Base-by-base conservation (phyloP, 1,140 invertebrate genomes). In the Aphaenogaster ashmeadi region DNA sequence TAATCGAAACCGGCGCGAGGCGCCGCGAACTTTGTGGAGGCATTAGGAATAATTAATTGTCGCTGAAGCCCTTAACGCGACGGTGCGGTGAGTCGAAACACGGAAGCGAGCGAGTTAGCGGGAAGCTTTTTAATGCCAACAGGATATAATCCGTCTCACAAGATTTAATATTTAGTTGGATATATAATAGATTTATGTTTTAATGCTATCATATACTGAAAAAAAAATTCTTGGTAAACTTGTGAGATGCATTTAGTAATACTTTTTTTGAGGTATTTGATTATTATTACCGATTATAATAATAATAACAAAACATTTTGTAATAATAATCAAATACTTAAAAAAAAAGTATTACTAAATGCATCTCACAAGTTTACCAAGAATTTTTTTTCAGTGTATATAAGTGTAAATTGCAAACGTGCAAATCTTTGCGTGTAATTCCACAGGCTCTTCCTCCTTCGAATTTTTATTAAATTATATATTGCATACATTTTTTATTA, bases 1-100 rank as follows among this genome's bases (percentile, higher is more conserved):
- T 91, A 88, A 90, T 90, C 69, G 56, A 86, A 38, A 71, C 66
- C 21, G 62, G 66, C 79, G 41, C 79, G 79, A 77, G 62, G 27
- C 84, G 62, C 69, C 77, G 75, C 52, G 74, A 87, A 69, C 84
- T 75, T 74, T 64, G 71, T 67, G 52, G 56, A 56, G 62, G 62
- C 80, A 86, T 86, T 86, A 54, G 60, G 80, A 69, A 90, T 90
- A 91, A 91, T 91, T 90, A 90, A 90, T 90, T 33, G 85, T 87
- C n/a, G 69, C 13, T 33, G 27, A 50, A 74, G 77, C 33, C 21
- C n/a, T 62, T 50, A 67, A 75, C 80, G 67, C 69, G 69, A 74
- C 69, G 80, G 80, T 60, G 80, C 80, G 80, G 71, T 47, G 78
- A 81, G 64, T 83, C 86, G 86, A 87, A 71, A 83, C 79, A 87